Evolutionary conservation across 2,113 vertebrate species (phyloP).

Genomic region (Nipponia nippon): DNA sequence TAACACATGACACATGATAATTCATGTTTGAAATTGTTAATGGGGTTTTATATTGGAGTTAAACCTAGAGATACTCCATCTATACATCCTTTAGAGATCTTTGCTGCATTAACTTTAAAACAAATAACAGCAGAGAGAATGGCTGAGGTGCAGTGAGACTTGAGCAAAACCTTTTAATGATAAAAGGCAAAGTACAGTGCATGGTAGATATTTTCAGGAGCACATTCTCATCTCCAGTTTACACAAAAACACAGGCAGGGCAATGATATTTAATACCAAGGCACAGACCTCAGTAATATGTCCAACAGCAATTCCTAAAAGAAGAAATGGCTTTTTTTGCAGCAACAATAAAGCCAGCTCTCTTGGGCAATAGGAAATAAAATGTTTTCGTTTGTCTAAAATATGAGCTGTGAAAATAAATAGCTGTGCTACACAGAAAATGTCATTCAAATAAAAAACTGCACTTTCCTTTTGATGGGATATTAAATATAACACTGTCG

Average conservation of each 20-base stretch:
- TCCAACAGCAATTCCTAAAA: background rate
- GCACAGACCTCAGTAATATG: background rate
- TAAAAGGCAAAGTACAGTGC: background rate
- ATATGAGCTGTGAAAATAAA: constrained; percentile 11
- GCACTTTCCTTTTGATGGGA: background rate
- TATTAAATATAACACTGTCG: background rate
- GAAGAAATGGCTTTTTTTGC: background rate
- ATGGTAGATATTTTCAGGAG: background rate
- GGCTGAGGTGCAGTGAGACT: background rate
- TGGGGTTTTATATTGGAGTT: background rate
- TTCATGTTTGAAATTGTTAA: background rate
- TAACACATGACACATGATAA: rapidly evolving
- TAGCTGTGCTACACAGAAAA: background rate
- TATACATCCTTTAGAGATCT: background rate
- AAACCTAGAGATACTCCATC: background rate
- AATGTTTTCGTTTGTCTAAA: constrained; percentile 20
- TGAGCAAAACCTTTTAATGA: background rate
- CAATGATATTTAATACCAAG: background rate
- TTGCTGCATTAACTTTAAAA: background rate
- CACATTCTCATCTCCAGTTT: background rate
- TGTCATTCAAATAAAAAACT: background rate
- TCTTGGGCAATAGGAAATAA: constrained; percentile 7
- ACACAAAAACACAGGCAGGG: background rate
- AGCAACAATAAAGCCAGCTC: background rate
- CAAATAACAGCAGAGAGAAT: background rate